Evolutionary conservation across 2,113 vertebrate species (phyloP).

Genomic region (Pandion haliaetus): DNA sequence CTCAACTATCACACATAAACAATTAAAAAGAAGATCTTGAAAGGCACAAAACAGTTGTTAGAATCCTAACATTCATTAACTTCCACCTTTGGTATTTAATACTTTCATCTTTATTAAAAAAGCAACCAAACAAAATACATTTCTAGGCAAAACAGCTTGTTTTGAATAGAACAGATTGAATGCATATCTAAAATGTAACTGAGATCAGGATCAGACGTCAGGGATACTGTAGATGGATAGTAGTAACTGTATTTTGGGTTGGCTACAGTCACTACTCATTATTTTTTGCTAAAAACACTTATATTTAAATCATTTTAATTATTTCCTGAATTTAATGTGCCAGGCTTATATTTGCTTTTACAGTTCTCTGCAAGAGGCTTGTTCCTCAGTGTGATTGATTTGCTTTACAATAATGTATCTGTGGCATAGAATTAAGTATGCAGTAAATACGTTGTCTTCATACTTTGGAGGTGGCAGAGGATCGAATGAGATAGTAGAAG

Average conservation of each 20-base stretch:
- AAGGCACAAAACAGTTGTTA: not conserved
- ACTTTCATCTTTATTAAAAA: not conserved
- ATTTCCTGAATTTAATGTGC: not conserved
- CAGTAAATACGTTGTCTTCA: not conserved
- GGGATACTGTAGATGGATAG: not conserved
- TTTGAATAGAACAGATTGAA: not conserved
- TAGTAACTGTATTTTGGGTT: not conserved
- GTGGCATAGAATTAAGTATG: not conserved
- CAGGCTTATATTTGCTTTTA: not conserved
- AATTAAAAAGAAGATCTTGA: not conserved
- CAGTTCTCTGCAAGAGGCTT: not conserved
- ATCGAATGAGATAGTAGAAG: not conserved
- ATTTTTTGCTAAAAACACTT: not conserved
- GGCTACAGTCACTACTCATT: not conserved
- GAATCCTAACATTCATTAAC: not conserved
- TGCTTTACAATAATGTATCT: not conserved
- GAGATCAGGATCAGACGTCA: not conserved
- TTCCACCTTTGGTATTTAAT: not conserved
- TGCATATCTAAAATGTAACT: not conserved
- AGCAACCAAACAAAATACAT: not conserved
- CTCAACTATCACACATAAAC: not conserved
- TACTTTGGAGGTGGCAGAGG: not conserved
- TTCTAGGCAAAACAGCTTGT: not conserved
- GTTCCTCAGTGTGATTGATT: not conserved
- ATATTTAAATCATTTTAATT: not conserved